phyloP scores from a whole-genome alignment of 2,113 vertebrate species.

The Genyomyrus donnyi region DNA sequence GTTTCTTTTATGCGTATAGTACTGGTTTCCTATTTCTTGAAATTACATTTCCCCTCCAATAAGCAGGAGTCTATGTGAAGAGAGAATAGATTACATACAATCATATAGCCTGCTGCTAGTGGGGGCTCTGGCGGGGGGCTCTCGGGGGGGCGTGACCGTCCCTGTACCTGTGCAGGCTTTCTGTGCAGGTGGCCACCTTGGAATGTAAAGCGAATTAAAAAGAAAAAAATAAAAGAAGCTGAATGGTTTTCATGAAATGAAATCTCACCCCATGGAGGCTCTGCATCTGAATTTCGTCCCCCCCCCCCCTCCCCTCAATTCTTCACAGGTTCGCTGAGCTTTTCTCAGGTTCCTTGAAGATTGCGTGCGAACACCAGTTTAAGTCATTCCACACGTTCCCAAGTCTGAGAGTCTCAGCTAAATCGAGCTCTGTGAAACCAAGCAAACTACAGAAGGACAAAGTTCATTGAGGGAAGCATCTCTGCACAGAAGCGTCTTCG shows the following conservation, averaged over 20 bases:
- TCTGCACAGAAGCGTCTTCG: background rate
- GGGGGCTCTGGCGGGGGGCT: background rate
- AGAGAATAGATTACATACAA: background rate
- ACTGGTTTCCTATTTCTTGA: background rate
- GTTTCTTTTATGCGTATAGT: background rate
- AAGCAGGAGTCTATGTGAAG: background rate
- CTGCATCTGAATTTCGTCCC: background rate
- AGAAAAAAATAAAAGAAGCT: background rate
- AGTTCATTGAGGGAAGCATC: background rate
- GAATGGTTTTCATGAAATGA: background rate
- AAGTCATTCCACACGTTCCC: background rate
- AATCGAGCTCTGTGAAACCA: background rate
- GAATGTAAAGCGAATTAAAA: background rate
- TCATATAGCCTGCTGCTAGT: background rate
- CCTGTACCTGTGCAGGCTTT: background rate
- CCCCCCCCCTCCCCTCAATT: background rate
- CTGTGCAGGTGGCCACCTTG: background rate
- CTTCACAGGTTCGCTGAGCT: background rate
- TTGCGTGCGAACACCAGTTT: background rate
- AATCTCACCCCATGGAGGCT: background rate
- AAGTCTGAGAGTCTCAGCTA: background rate
- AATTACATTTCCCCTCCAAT: background rate
- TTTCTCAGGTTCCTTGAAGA: background rate
- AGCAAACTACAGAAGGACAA: background rate
- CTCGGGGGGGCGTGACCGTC: background rate